Evolutionary conservation across 1,140 invertebrate species (phyloP).

Genomic region (Zaprionus davidi): DNA sequence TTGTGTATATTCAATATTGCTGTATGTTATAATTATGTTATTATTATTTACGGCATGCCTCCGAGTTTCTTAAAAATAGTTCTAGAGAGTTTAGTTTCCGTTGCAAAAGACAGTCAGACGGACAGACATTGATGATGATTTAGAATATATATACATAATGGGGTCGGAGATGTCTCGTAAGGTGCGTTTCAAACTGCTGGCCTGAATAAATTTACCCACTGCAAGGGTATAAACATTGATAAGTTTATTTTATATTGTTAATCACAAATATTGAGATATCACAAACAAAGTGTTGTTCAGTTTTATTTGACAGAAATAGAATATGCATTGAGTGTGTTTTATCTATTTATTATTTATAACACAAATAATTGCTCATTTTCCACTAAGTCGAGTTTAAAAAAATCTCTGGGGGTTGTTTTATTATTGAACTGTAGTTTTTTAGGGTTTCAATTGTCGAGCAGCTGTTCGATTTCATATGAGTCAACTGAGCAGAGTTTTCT

Average conservation of each 20-base stretch:
- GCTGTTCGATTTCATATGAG: neutral
- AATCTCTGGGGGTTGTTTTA: neutral
- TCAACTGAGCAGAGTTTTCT: neutral
- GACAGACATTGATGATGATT: too few species aligned
- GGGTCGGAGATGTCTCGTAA: too few species aligned
- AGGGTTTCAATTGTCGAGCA: neutral
- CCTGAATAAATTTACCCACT: too few species aligned
- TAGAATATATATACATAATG: too few species aligned
- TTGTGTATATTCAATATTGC: too few species aligned
- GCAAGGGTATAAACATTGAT: neutral
- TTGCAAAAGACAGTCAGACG: too few species aligned
- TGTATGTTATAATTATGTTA: too few species aligned
- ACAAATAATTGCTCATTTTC: conserved; percentile 3
- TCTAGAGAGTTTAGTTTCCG: too few species aligned
- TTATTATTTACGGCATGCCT: too few species aligned
- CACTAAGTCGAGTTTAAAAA: neutral
- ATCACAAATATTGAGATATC: neutral
- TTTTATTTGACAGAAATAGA: neutral
- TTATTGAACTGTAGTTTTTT: neutral
- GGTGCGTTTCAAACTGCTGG: too few species aligned
- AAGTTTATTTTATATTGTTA: neutral
- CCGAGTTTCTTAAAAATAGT: too few species aligned
- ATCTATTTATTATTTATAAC: neutral
- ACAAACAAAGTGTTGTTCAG: neutral
- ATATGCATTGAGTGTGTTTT: neutral